Evolutionary conservation across 2,797 vertebrate species (phyloP).

Genomic region (Argyrosomus regius): DNA sequence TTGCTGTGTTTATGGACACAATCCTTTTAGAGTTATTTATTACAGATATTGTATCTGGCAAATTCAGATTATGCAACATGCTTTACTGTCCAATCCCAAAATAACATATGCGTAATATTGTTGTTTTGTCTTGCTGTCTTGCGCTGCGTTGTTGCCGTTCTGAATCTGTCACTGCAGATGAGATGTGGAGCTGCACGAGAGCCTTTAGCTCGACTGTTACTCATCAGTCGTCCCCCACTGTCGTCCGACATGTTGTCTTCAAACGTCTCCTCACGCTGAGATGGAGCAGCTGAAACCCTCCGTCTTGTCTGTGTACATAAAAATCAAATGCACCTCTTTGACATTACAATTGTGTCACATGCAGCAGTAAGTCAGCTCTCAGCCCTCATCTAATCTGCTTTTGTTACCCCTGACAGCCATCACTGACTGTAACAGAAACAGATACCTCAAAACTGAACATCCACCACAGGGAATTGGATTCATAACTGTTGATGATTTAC

Average conservation of each 20-base stretch:
- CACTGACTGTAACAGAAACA: conserved; percentile 11
- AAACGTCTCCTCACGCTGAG: conserved; percentile 37
- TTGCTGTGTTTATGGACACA: not conserved
- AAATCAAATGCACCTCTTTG: conserved; percentile 57
- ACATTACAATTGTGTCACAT: conserved; percentile 38
- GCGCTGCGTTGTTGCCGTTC: conserved; percentile 48
- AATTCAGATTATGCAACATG: not conserved
- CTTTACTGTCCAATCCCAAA: not conserved
- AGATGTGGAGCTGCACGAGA: conserved; percentile 29
- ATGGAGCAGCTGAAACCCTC: conserved; percentile 30
- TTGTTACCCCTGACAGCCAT: conserved; percentile 34
- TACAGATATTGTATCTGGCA: not conserved
- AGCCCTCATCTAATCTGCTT: conserved; percentile 7
- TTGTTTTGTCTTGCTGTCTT: conserved; percentile 31
- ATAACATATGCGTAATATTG: conserved; percentile 13
- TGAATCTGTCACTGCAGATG: conserved; percentile 75
- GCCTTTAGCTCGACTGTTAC: conserved; percentile 63
- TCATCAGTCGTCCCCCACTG: conserved; percentile 59
- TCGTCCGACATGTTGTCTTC: conserved; percentile 53
- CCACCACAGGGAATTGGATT: not conserved
- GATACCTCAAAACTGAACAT: conserved; percentile 2
- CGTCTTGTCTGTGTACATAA: conserved; percentile 54
- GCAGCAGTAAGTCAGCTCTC: conserved; percentile 25
- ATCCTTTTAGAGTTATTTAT: not conserved
- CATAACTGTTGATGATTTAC: conserved; percentile 9